Conservation (phyloP, 2,113 vertebrate species). For the Dicaeum eximium region DNA sequence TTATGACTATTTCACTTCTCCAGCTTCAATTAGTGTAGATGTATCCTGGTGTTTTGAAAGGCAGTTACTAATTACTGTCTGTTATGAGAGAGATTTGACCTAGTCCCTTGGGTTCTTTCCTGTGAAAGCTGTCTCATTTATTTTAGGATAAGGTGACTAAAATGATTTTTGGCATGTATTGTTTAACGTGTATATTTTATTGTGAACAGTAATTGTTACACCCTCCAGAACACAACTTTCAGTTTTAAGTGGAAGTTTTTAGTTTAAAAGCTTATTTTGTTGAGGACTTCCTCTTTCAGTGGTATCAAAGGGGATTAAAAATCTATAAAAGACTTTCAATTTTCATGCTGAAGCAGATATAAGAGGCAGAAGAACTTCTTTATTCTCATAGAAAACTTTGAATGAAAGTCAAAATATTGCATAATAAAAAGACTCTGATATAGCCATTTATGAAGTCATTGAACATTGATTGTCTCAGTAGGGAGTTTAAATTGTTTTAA, state of each 20-base stretch:
- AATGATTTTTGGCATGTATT: not conserved
- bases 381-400: not conserved
- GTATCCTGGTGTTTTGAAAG: not conserved
- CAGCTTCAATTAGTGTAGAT: not conserved
- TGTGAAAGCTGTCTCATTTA: not conserved
- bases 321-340: not conserved
- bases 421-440: not conserved
- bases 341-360: not conserved
- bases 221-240: not conserved
- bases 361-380: not conserved
- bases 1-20: not conserved
- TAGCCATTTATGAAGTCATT: not conserved
- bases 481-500: not conserved
- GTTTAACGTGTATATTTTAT: not conserved
- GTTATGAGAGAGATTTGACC: not conserved
- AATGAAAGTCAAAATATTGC: not conserved
- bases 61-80: not conserved
- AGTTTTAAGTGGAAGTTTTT: not conserved
- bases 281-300: not conserved
- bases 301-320: not conserved
- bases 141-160: not conserved
- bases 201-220: not conserved
- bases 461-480: not conserved
- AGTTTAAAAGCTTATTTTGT: not conserved
- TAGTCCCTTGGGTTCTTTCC: not conserved